These are phyloP conservation scores for Bicyclus anynana DNA, from an alignment of 1,140 invertebrate genomes.

Conservation along the genomic window DNA sequence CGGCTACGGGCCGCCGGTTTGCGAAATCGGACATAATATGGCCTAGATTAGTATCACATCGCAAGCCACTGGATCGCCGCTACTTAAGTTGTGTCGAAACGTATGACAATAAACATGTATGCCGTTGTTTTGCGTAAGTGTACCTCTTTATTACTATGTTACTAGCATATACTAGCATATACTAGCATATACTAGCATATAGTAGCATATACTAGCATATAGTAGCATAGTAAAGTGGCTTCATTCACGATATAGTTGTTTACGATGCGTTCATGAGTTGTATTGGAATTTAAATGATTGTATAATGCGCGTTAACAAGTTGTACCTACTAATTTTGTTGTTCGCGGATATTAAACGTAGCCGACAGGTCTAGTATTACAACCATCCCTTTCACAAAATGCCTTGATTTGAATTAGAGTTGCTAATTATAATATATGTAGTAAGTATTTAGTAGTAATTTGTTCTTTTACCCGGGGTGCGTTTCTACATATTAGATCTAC, in stretches of 20 bases:
- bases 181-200: not conserved
- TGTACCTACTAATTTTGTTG: too few species aligned
- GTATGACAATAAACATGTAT: slow-evolving; percentile 53
- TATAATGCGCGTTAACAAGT: too few species aligned
- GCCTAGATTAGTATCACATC: slow-evolving; percentile 57
- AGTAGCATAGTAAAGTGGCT: not conserved
- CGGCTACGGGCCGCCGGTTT: slow-evolving; percentile 34
- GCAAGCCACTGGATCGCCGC: slow-evolving; percentile 42
- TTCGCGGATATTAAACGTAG: too few species aligned
- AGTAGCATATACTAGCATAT: too few species aligned
- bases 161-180: not conserved
- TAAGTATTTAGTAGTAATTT: too few species aligned
- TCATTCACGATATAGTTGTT: not conserved
- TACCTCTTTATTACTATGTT: not conserved
- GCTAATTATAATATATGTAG: too few species aligned
- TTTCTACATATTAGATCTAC: too few species aligned
- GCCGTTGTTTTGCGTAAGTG: slow-evolving; percentile 51
- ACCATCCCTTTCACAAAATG: too few species aligned
- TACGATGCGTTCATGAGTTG: not conserved
- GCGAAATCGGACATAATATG: slow-evolving; percentile 61
- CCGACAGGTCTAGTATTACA: too few species aligned
- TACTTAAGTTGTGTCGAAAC: slow-evolving; percentile 48
- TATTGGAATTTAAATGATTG: not conserved
- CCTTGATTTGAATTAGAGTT: too few species aligned
- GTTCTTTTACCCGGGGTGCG: too few species aligned